Conservation (phyloP, 2,888 invertebrate species). For the Fissipunctia ypsillon region DNA sequence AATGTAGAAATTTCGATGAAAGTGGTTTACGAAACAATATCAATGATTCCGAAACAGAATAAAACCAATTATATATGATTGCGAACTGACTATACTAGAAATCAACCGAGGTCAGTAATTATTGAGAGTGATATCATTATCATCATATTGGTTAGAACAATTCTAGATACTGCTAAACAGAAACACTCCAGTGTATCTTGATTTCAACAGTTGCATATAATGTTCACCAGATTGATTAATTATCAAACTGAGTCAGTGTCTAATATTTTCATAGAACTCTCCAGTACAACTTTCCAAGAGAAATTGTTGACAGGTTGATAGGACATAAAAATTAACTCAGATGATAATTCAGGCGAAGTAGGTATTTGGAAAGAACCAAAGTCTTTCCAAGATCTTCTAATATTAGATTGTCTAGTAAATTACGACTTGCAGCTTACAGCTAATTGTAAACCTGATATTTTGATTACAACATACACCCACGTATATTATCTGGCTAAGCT, state of each 20-base stretch:
- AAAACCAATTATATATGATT: neutral
- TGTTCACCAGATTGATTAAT: neutral
- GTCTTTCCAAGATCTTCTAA: constrained; percentile 4
- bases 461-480: constrained; percentile 24
- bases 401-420: constrained; percentile 19
- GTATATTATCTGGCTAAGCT: constrained; percentile 20
- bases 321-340: neutral
- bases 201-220: neutral
- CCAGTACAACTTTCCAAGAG: neutral
- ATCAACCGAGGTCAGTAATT: constrained; percentile 9
- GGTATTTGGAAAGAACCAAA: neutral
- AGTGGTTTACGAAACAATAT: constrained; percentile 29
- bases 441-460: constrained; percentile 22
- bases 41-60: constrained; percentile 27
- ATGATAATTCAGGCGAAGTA: neutral
- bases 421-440: constrained; percentile 8
- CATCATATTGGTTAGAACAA: neutral
- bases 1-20: constrained; percentile 24
- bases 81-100: neutral
- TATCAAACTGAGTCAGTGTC: neutral
- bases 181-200: neutral
- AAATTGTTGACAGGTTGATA: neutral
- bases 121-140: constrained; percentile 1
- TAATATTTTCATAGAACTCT: neutral
- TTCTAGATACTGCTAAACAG: neutral